Evolutionary conservation across 2,888 invertebrate genomes (phyloP), one percentile per base, ranked within the genome.

Genomic region (Agriopis marginaria): DNA sequence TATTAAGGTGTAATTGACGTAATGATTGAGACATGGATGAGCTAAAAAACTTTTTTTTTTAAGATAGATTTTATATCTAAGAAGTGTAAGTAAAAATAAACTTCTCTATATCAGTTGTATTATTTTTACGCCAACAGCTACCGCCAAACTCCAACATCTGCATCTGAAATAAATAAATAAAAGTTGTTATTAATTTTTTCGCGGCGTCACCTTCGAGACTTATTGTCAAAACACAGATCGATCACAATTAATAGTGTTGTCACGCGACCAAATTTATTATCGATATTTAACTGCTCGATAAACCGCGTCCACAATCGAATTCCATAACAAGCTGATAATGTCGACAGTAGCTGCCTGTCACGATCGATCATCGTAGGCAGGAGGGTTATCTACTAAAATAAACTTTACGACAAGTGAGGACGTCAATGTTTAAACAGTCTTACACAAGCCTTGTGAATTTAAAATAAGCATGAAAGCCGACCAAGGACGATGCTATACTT

Each of bases 311-410:
- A 87, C 86, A 87, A 86, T 86, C 72, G 78, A 82, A 59, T 65
- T 70, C 63, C 69, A 75, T 86, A 86, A 85, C 80, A 83, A 82
- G 81, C 86, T 84, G 86, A 80, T 84, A 86, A 88, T 82, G 75
- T 79, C 82, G 80, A 66, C 70, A 70, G 87, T 85, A 85, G 88
- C 82, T 64, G 75, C 79, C 80, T 85, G 85, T 85, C 86, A 85
- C 87, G 83, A 92, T 92, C 90, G 86, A 92, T 93, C 91, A 92
- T 86, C 77, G 79, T 88, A 86, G 89, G 82, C 84, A 77, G 73
- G 77, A 72, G 81, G 81, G 64, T 81, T 86, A 87, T 84, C 82
- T 81, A 79, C 79, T 82, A 84, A 84, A 88, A 86, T 87, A 90
- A 90, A 90, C 87, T 86, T 76, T 70, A 76, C 75, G 87, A 90